phyloP scores from a whole-genome alignment of 2,888 invertebrate species.

The Leptura quadrifasciata region DNA sequence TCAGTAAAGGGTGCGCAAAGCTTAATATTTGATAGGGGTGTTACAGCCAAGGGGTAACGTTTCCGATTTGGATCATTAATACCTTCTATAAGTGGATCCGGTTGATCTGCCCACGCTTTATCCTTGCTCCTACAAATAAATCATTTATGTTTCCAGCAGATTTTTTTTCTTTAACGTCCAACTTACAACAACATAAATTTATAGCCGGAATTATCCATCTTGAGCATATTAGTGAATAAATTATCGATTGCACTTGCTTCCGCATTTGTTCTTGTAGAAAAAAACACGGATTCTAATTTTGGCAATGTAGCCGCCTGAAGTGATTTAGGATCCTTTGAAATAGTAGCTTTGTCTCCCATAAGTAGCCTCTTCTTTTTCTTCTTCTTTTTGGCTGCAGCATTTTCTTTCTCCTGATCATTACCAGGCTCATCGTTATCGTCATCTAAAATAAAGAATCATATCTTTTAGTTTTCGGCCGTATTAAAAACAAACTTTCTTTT shows the following conservation, averaged over 20 bases:
- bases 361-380: conserved; percentile 26
- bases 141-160: conserved; percentile 1
- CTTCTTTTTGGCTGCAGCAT: conserved; percentile 7
- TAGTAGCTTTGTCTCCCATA: conserved; percentile 17
- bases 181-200: conserved; percentile 64
- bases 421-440: neutral
- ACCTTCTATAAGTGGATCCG: conserved; percentile 56
- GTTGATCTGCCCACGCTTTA: conserved; percentile 51
- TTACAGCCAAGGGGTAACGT: conserved; percentile 45
- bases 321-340: conserved; percentile 57
- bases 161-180: neutral
- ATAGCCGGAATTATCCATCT: conserved; percentile 57
- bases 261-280: conserved; percentile 63
- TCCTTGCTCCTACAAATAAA: conserved; percentile 53
- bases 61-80: conserved; percentile 42
- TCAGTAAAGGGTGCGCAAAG: conserved; percentile 79
- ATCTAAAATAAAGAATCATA: neutral
- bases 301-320: conserved; percentile 59
- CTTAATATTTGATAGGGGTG: conserved; percentile 54
- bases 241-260: conserved; percentile 64
- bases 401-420: conserved; percentile 12
- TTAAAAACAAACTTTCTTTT: no score
- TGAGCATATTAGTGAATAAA: conserved; percentile 63
- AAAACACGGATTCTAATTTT: conserved; percentile 63
- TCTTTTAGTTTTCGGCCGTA: no score